A percentile compares a stretch with the other conserved stretches of the same genome.
Conservation (phyloP, 2,113 vertebrate species). For the Pluvialis apricaria region DNA sequence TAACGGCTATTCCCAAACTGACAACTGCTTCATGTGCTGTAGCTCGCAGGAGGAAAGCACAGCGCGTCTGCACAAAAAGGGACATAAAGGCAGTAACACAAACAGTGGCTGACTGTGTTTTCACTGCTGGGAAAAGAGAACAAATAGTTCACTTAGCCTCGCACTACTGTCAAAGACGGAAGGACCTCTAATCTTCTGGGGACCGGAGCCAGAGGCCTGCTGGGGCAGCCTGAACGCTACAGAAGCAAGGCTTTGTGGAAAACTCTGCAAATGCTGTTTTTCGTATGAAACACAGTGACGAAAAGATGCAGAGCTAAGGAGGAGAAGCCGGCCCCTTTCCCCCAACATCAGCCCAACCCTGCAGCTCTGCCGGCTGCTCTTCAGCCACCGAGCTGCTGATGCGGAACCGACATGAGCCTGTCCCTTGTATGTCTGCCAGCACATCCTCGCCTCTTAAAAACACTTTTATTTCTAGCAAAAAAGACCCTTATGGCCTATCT, state of each 20-base stretch:
- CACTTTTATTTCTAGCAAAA: not conserved
- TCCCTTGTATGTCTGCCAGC: not conserved
- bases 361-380: not conserved
- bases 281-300: not conserved
- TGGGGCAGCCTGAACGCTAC: not conserved
- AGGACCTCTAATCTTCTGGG: not conserved
- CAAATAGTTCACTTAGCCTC: constrained; percentile 29
- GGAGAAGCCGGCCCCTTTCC: not conserved
- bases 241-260: not conserved
- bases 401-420: rapidly evolving
- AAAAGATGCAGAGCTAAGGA: not conserved
- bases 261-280: not conserved
- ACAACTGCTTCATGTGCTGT: not conserved
- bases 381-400: not conserved
- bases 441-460: not conserved
- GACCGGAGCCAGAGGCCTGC: not conserved
- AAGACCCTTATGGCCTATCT: not conserved
- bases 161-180: not conserved
- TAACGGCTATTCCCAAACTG: not conserved
- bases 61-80: not conserved
- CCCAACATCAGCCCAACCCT: not conserved
- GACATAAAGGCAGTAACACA: not conserved
- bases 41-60: not conserved
- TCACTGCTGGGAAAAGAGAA: not conserved
- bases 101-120: not conserved